Evolutionary conservation across 2,888 invertebrate genomes (phyloP).

Genomic region (Phengaris arion): DNA sequence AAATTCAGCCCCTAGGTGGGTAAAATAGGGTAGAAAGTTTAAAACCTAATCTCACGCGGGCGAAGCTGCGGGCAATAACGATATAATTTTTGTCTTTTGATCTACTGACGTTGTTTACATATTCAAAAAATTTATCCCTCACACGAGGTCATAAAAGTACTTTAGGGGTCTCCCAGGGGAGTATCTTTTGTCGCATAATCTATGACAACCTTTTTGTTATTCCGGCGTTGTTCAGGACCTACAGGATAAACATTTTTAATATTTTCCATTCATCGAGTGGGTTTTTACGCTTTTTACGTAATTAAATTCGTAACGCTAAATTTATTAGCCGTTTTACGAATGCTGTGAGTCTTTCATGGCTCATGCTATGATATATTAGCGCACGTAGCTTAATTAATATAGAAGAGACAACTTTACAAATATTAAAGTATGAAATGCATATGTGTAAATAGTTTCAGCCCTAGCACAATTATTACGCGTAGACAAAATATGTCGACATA

Average conservation of each 20-base stretch:
- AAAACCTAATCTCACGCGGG: too few relatives aligned
- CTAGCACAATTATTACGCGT: neutral
- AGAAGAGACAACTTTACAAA: neutral
- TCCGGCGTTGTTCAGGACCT: neutral
- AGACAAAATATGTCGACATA: too few relatives aligned
- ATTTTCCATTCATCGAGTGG: neutral
- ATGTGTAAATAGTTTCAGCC: neutral
- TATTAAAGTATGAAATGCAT: neutral
- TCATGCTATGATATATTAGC: neutral
- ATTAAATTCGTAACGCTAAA: constrained; percentile 9
- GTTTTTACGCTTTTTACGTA: constrained; percentile 12
- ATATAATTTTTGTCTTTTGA: neutral
- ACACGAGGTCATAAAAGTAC: neutral
- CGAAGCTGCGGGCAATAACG: too few relatives aligned
- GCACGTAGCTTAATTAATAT: neutral
- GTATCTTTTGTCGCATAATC: constrained; percentile 8
- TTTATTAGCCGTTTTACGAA: constrained; percentile 10
- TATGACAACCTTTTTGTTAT: constrained; percentile 9
- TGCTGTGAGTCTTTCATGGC: neutral
- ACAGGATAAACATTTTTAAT: neutral
- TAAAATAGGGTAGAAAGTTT: too few relatives aligned
- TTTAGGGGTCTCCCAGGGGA: neutral
- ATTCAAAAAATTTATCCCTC: neutral
- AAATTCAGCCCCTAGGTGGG: too few relatives aligned
- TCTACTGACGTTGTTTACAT: neutral